phyloP scores from a whole-genome alignment of 2,797 vertebrate genomes.

The Cyclopterus lumpus region DNA sequence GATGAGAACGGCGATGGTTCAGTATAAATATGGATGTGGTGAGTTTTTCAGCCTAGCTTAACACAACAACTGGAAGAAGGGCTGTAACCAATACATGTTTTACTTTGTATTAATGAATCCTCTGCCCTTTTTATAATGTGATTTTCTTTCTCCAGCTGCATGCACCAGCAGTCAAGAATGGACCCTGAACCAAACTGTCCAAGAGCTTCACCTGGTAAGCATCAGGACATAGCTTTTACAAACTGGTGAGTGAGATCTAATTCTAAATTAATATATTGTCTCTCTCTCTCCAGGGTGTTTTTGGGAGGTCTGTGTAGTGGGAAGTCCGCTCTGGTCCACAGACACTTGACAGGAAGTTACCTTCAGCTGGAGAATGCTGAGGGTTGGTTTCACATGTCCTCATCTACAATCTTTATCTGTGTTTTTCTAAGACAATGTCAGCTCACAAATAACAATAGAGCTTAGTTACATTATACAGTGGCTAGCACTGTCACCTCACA shows the following conservation, averaged over 20 bases:
- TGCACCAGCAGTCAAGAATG: conserved; percentile 94
- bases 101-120: neutral
- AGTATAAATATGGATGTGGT: neutral
- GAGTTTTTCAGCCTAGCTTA: neutral
- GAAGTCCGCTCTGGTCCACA: conserved; percentile 92
- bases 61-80: neutral
- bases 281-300: conserved; percentile 84
- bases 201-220: conserved; percentile 93
- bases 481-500: too few species aligned
- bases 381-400: conserved; percentile 75
- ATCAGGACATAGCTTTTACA: neutral
- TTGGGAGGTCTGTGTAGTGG: conserved; percentile 91
- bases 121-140: neutral
- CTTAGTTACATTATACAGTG: neutral
- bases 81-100: neutral
- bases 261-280: neutral
- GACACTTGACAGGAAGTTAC: conserved; percentile 94
- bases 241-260: neutral
- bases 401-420: neutral
- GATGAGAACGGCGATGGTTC: neutral
- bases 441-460: neutral
- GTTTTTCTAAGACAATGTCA: neutral
- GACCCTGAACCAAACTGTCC: conserved; percentile 89
- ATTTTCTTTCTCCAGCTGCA: conserved; percentile 78
- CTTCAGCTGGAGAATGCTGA: conserved; percentile 90